Conservation (phyloP, 2,888 invertebrate species). For the Lochmaea capreae region DNA sequence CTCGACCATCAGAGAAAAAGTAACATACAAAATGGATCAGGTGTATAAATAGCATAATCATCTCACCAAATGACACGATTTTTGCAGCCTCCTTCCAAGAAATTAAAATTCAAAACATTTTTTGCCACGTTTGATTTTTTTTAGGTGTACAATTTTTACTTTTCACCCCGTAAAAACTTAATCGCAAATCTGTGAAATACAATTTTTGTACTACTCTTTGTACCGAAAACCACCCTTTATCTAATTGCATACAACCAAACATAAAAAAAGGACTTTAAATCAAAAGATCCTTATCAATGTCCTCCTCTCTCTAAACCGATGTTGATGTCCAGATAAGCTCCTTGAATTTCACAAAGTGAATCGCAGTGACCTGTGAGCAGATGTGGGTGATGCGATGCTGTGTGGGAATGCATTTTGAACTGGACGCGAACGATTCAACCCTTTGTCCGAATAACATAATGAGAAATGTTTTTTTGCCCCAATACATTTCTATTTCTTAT, state of each 20-base stretch:
- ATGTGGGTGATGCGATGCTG: constrained; percentile 54
- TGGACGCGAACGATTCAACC: constrained; percentile 50
- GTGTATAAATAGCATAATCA: too few relatives aligned
- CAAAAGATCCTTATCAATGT: constrained; percentile 39
- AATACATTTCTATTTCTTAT: constrained; percentile 48
- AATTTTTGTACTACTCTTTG: not conserved
- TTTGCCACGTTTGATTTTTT: too few relatives aligned
- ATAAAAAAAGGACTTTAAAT: constrained; percentile 36
- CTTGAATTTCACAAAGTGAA: constrained; percentile 49
- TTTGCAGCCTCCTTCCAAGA: too few relatives aligned
- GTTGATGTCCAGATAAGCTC: constrained; percentile 53
- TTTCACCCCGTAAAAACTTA: not conserved
- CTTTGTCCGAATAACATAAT: constrained; percentile 50
- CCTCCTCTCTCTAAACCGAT: constrained; percentile 31
- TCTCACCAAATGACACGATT: too few relatives aligned
- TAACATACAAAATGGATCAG: too few relatives aligned
- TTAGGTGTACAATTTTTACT: too few relatives aligned
- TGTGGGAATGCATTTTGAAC: constrained; percentile 52
- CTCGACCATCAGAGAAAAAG: too few relatives aligned
- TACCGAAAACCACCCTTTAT: constrained; percentile 6
- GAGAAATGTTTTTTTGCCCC: constrained; percentile 55
- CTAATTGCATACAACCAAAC: constrained; percentile 9
- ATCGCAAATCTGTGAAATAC: constrained; percentile 1
- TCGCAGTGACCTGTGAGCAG: constrained; percentile 52
- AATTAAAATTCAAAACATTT: too few relatives aligned